These are phyloP conservation scores for Chaetogeoica ovagalla DNA, from an alignment of 2,888 invertebrate species.

Conservation along the genomic window DNA sequence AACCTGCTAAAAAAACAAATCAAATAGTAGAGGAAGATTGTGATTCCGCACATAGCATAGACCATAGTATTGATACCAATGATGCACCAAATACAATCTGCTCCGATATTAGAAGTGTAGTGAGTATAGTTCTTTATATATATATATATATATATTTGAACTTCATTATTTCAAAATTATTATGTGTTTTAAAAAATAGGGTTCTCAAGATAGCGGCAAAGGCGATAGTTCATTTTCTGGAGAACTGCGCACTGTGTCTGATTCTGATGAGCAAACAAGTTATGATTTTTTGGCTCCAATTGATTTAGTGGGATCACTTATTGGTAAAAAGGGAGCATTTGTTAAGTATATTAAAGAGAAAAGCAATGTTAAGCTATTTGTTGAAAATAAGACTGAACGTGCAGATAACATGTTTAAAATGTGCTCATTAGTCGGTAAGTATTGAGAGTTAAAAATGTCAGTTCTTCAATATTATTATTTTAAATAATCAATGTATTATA, in stretches of 20 bases:
- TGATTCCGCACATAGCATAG: slow-evolving; percentile 46
- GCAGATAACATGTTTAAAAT: slow-evolving; percentile 71
- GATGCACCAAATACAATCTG: slow-evolving; percentile 44
- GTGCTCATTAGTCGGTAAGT: slow-evolving; percentile 78
- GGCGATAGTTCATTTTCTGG: slow-evolving; percentile 45
- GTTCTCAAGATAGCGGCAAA: slow-evolving; percentile 48
- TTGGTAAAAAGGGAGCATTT: slow-evolving; percentile 80
- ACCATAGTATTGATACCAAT: slow-evolving; percentile 48
- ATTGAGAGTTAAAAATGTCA: slow-evolving; percentile 23
- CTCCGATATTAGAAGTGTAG: slow-evolving; percentile 44
- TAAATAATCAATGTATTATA: slow-evolving; percentile 24
- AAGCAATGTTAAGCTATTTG: slow-evolving; percentile 76
- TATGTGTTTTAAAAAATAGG: slow-evolving; percentile 5
- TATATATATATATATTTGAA: not conserved
- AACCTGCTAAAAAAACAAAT: slow-evolving; percentile 19
- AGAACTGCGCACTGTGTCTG: slow-evolving; percentile 32
- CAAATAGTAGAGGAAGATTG: slow-evolving; percentile 43
- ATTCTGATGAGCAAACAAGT: slow-evolving; percentile 39
- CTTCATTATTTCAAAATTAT: not conserved
- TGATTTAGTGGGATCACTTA: slow-evolving; percentile 79
- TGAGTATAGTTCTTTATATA: not conserved
- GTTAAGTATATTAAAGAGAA: slow-evolving; percentile 79
- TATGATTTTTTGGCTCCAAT: slow-evolving; percentile 73
- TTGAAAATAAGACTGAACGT: slow-evolving; percentile 76
- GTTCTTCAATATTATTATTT: slow-evolving; percentile 26